phyloP scores from a whole-genome alignment of 2,888 invertebrate genomes.

The Drosophila prolongata region DNA sequence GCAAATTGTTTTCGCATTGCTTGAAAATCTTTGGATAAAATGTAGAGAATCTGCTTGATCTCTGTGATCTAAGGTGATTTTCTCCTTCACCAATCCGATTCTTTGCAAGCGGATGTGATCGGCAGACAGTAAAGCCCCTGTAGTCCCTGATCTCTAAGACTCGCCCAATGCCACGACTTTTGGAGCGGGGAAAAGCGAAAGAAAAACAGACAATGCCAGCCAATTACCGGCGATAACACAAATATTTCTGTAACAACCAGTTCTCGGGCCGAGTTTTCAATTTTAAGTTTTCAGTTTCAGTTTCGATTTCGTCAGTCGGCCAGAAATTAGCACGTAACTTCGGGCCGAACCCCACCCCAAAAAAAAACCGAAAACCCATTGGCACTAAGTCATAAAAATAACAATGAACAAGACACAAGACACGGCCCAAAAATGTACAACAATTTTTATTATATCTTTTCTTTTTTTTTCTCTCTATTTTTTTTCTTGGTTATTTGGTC shows the following conservation, averaged over 20 bases:
- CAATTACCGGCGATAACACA: slow-evolving; percentile 74
- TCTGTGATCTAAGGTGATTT: background rate
- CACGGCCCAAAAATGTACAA: slow-evolving; percentile 53
- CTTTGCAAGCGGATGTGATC: slow-evolving; percentile 16
- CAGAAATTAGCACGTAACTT: slow-evolving; percentile 49
- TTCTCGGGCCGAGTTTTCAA: slow-evolving; percentile 39
- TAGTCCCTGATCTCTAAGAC: slow-evolving; percentile 32
- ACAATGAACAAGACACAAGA: slow-evolving; percentile 62
- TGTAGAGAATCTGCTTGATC: too few relatives aligned
- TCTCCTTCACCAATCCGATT: background rate
- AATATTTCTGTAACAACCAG: slow-evolving; percentile 68
- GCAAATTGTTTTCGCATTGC: too few relatives aligned
- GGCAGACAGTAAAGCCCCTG: slow-evolving; percentile 1
- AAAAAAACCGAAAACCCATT: slow-evolving; percentile 17
- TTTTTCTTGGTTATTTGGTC: slow-evolving; percentile 3
- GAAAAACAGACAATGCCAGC: slow-evolving; percentile 60
- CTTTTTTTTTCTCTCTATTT: slow-evolving; percentile 17
- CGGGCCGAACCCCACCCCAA: slow-evolving; percentile 11
- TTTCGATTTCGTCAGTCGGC: slow-evolving; percentile 45
- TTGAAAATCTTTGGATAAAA: too few relatives aligned
- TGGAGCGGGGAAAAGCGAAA: slow-evolving; percentile 14
- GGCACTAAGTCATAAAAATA: slow-evolving; percentile 65
- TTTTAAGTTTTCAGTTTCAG: slow-evolving; percentile 25
- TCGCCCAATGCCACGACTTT: slow-evolving; percentile 30
- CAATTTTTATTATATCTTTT: slow-evolving; percentile 31